Conservation (phyloP, 2,797 vertebrate genomes). For the Amblyraja radiata region DNA sequence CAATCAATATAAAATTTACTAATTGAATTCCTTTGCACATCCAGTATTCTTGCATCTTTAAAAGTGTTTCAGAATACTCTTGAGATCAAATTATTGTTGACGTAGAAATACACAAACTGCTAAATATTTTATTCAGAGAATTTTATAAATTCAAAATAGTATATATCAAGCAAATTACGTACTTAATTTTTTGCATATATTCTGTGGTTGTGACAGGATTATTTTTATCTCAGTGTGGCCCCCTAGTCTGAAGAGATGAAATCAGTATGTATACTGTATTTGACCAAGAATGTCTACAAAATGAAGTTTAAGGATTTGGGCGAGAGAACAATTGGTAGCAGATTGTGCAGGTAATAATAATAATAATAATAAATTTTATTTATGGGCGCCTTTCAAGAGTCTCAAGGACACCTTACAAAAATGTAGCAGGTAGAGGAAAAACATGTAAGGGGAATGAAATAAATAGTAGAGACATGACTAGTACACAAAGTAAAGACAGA, state of each 20-base stretch:
- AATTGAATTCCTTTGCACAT: background rate
- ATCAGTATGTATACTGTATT: background rate
- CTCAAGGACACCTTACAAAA: too few relatives aligned
- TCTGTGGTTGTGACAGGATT: background rate
- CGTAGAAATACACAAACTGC: background rate
- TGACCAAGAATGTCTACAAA: background rate
- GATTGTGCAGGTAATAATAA: too few relatives aligned
- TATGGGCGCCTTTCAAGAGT: too few relatives aligned
- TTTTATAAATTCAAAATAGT: background rate
- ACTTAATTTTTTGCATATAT: background rate
- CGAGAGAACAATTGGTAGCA: background rate
- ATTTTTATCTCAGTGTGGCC: background rate
- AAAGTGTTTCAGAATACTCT: background rate
- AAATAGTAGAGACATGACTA: too few relatives aligned
- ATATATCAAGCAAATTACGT: background rate
- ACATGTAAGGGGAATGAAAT: too few relatives aligned
- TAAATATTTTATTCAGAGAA: background rate
- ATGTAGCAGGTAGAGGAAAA: too few relatives aligned
- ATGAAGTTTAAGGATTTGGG: background rate
- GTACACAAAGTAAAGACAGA: too few relatives aligned
- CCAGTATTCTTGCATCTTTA: background rate
- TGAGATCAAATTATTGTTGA: background rate
- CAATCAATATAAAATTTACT: background rate
- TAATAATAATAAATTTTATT: too few relatives aligned
- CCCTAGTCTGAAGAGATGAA: background rate